Percentiles rank a stretch among this genome's conserved stretches.
Conservation (phyloP, 53 echinoderm and acorn worm species). For the Apostichopus leukothele region DNA sequence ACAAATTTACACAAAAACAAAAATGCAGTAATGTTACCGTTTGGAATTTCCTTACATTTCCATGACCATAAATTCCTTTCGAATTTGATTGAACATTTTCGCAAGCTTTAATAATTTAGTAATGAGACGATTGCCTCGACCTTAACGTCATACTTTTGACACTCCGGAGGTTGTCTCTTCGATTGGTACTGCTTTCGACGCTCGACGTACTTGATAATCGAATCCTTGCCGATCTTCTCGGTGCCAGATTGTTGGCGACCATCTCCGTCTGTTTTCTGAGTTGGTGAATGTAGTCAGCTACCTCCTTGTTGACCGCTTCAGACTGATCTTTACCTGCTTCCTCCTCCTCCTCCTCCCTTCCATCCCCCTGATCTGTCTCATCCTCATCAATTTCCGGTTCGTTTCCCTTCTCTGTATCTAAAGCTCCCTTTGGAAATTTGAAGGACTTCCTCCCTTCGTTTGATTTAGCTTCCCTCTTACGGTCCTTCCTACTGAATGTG, state of each 20-base stretch:
- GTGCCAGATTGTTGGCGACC: not conserved
- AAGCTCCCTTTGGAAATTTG: not conserved
- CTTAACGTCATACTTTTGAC: not conserved
- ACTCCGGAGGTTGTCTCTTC: not conserved
- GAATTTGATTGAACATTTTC: too few species aligned
- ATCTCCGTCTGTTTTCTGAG: not conserved
- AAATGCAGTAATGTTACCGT: too few species aligned
- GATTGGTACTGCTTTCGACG: not conserved
- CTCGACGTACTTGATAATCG: constrained; percentile 11
- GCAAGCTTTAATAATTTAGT: not conserved
- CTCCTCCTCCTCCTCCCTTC: not conserved
- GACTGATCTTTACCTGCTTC: not conserved
- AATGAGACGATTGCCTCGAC: not conserved
- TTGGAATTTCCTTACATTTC: too few species aligned
- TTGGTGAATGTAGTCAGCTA: not conserved
- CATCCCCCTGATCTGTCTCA: not conserved
- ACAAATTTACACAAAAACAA: too few species aligned
- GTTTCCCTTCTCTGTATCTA: not conserved
- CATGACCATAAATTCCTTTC: too few species aligned
- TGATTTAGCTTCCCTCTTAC: not conserved
- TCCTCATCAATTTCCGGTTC: not conserved
- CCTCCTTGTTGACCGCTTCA: not conserved
- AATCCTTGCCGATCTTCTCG: constrained; percentile 4
- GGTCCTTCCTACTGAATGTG: not conserved
- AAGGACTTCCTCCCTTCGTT: not conserved